Percentiles rank a stretch among this genome's conserved stretches.
phyloP scores from a whole-genome alignment of 2,888 invertebrate genomes.

The Falcaria lacertinaria region DNA sequence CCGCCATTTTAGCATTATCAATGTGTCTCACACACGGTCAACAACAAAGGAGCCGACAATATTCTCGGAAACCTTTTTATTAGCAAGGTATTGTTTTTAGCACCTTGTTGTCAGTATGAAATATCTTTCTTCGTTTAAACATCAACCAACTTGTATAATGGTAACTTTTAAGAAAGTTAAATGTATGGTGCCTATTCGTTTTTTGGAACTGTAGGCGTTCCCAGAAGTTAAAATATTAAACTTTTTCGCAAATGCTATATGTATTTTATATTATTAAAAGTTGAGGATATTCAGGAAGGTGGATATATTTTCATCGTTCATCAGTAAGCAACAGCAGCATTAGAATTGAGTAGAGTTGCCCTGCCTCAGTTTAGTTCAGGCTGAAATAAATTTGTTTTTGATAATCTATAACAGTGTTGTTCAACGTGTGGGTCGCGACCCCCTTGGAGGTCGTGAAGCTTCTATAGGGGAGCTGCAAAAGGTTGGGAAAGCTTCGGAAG shows the following conservation, averaged over 20 bases:
- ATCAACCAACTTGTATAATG: not conserved
- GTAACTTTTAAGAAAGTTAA: not conserved
- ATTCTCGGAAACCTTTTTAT: slow-evolving; percentile 14
- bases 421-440: too few relatives aligned
- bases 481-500: too few relatives aligned
- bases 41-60: slow-evolving; percentile 35
- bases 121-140: not conserved
- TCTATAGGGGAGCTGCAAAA: too few relatives aligned
- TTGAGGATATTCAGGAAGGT: too few relatives aligned
- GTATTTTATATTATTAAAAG: too few relatives aligned
- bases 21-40: slow-evolving; percentile 50
- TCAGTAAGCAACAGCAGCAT: too few relatives aligned
- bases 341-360: too few relatives aligned
- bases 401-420: too few relatives aligned
- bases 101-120: not conserved
- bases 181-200: not conserved
- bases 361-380: too few relatives aligned
- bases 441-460: too few relatives aligned
- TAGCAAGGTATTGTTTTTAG: not conserved
- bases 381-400: too few relatives aligned
- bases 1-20: slow-evolving; percentile 28
- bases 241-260: not conserved
- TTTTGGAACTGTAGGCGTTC: not conserved
- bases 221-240: not conserved
- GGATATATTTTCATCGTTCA: too few relatives aligned